phyloP scores from a whole-genome alignment of 92 coral and sea anemone species.

The Zoanthus sansibaricus region DNA sequence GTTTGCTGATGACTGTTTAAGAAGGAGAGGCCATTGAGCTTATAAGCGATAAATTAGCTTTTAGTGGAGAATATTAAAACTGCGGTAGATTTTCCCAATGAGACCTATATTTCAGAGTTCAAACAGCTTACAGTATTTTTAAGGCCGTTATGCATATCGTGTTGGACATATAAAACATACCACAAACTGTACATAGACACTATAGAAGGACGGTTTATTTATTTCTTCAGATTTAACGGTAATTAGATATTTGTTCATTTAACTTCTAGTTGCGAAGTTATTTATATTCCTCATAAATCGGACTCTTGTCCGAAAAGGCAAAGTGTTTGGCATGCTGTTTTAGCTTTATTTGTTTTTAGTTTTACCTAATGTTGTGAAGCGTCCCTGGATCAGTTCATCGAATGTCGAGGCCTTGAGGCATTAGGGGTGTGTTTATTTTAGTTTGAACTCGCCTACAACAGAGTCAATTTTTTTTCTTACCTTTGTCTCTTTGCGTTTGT shows the following conservation, averaged over 20 bases:
- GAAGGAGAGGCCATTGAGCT: not conserved
- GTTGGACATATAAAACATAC: not conserved
- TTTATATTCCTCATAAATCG: not conserved
- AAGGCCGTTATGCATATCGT: not conserved
- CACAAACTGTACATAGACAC: not conserved
- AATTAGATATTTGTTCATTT: not conserved
- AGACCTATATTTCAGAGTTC: not conserved
- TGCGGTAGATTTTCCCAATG: not conserved
- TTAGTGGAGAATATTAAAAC: not conserved
- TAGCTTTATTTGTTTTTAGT: not conserved
- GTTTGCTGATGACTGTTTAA: not conserved
- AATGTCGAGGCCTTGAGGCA: not conserved
- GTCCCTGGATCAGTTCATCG: not conserved
- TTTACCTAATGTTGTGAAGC: not conserved
- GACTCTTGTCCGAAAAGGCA: not conserved
- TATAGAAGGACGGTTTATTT: not conserved
- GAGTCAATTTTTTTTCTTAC: not conserved
- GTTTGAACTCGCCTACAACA: not conserved
- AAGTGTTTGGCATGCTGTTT: not conserved
- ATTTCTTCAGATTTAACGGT: not conserved
- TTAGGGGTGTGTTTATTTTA: not conserved
- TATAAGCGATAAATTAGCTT: conserved; percentile 18
- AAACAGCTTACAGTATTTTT: not conserved
- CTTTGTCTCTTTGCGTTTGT: conserved; percentile 2
- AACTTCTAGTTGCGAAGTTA: not conserved